Evolutionary conservation across 2,797 vertebrate genomes (phyloP).

Genomic region (Macrochelys suwanniensis): DNA sequence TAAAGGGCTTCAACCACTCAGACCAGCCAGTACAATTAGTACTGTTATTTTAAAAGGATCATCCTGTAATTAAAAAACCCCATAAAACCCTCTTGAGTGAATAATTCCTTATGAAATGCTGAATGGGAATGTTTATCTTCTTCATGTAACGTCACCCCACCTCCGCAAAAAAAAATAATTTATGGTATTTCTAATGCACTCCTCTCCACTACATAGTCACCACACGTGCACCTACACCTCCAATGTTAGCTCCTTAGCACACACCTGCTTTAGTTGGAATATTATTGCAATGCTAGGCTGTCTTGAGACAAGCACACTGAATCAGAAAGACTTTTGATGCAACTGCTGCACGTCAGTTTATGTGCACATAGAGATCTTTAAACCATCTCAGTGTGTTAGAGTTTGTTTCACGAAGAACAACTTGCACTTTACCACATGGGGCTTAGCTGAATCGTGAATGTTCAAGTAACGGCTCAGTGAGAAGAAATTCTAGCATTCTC

Average conservation of each 20-base stretch:
- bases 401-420: not conserved
- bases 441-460: not conserved
- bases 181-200: not conserved
- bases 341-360: not conserved
- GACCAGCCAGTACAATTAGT: accelerated
- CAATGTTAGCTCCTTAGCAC: not conserved
- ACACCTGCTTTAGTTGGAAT: not conserved
- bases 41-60: not conserved
- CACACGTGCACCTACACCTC: not conserved
- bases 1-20: not conserved
- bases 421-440: not conserved
- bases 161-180: not conserved
- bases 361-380: not conserved
- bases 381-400: not conserved
- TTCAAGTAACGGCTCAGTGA: not conserved
- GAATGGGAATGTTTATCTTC: not conserved
- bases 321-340: not conserved
- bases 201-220: not conserved
- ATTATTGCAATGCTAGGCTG: not conserved
- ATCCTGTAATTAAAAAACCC: not conserved
- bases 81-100: not conserved
- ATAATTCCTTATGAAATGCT: not conserved
- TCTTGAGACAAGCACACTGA: not conserved
- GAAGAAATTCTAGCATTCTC: not conserved
- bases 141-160: not conserved